Conservation (phyloP, 2,113 vertebrate species). For the Burhinus bistriatus region DNA sequence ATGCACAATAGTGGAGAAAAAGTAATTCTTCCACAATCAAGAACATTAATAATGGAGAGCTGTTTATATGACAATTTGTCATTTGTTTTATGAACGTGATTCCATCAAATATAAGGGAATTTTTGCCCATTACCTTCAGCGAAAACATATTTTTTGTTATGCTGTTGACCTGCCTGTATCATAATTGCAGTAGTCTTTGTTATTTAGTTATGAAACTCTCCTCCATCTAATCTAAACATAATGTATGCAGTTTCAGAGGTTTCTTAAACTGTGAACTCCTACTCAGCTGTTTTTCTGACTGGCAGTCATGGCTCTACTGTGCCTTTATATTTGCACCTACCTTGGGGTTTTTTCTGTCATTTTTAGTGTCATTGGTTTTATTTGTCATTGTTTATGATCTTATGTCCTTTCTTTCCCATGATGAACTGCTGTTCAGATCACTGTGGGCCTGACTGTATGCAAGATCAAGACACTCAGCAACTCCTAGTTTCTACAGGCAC, state of each 20-base stretch:
- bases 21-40: neutral
- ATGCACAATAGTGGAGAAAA: neutral
- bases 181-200: slow-evolving; percentile 36
- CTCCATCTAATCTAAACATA: slow-evolving; percentile 54
- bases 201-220: slow-evolving; percentile 49
- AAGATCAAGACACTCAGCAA: neutral
- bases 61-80: neutral
- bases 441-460: neutral
- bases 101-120: neutral
- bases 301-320: slow-evolving; percentile 14
- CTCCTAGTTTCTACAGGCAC: neutral
- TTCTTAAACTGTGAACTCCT: slow-evolving; percentile 58
- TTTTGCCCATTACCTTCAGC: neutral
- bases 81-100: neutral
- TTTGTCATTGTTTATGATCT: slow-evolving; percentile 34
- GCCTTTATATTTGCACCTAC: slow-evolving; percentile 27
- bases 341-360: neutral
- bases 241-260: slow-evolving; percentile 63
- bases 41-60: neutral
- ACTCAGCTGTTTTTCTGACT: slow-evolving; percentile 59
- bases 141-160: neutral
- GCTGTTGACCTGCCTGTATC: slow-evolving; percentile 4
- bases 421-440: neutral
- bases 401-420: neutral
- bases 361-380: slow-evolving; percentile 16